Conservation (phyloP, 2,113 vertebrate species). For the Phainopepla nitens region DNA sequence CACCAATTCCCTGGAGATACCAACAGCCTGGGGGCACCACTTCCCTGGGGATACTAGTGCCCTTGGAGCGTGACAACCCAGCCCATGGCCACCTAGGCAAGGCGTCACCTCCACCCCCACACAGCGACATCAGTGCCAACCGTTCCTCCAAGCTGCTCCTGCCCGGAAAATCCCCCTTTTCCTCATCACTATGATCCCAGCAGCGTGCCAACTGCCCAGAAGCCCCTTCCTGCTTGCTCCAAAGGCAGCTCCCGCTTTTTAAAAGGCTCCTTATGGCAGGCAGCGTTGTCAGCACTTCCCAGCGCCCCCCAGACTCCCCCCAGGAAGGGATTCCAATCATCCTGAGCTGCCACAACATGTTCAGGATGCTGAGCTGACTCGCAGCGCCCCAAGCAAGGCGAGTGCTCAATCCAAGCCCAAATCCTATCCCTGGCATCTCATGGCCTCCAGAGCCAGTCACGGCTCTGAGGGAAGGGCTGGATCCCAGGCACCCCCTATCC, state of each 20-base stretch:
- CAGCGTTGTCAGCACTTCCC: neutral
- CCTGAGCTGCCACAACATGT: neutral
- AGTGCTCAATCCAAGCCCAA: neutral
- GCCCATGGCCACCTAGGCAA: neutral
- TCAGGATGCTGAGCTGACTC: neutral
- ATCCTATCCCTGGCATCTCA: neutral
- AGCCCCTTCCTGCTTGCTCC: neutral
- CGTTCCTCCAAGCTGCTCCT: rapidly evolving
- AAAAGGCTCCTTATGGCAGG: neutral
- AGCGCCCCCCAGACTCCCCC: neutral
- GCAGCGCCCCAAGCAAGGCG: rapidly evolving
- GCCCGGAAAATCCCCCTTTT: neutral
- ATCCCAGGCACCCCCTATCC: rapidly evolving
- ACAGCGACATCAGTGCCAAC: rapidly evolving
- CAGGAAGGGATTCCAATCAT: neutral
- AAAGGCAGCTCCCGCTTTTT: neutral
- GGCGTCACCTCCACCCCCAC: neutral
- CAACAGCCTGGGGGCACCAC: no score
- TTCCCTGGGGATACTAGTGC: no score
- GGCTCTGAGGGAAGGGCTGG: neutral
- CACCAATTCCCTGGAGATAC: neutral
- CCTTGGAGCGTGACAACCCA: neutral
- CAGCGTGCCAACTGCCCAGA: rapidly evolving
- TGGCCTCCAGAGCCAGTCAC: rapidly evolving
- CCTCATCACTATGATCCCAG: rapidly evolving